Percentiles rank a stretch among this genome's conserved stretches.
These are phyloP conservation scores for Felis chaus DNA, from an alignment of 2,113 vertebrate genomes.

Conservation along the genomic window DNA sequence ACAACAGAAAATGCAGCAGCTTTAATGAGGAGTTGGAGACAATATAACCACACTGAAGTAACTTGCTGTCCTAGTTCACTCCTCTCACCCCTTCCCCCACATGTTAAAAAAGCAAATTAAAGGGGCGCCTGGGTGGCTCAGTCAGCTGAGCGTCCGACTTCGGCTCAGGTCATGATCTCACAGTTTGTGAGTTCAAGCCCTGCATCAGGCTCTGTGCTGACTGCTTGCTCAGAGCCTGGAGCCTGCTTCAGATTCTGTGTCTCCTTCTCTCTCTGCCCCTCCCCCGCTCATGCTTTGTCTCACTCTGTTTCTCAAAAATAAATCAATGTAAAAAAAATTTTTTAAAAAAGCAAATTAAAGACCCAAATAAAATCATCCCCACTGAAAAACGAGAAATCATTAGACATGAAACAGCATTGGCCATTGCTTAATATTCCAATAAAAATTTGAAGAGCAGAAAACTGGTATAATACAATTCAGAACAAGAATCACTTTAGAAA, in stretches of 20 bases:
- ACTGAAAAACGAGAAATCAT: background rate
- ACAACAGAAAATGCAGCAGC: background rate
- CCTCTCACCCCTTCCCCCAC: background rate
- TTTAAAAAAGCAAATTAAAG: slow-evolving; percentile 1
- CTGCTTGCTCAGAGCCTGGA: too few species aligned
- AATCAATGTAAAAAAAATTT: too few species aligned
- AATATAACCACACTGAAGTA: background rate
- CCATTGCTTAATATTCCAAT: background rate
- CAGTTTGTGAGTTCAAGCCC: too few species aligned
- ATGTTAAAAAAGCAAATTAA: background rate
- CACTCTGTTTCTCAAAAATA: too few species aligned
- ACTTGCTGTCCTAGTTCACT: background rate
- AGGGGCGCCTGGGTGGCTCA: background rate
- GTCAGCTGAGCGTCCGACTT: too few species aligned
- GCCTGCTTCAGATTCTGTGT: too few species aligned
- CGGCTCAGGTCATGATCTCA: too few species aligned
- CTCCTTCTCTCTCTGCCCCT: too few species aligned
- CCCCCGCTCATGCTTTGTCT: too few species aligned
- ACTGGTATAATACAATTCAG: background rate
- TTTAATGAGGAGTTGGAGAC: background rate
- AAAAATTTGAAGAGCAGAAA: background rate
- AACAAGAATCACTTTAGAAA: background rate
- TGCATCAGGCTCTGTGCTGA: too few species aligned
- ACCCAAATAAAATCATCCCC: background rate
- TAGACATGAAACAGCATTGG: background rate